Percentiles rank a stretch among this genome's conserved stretches.
Evolutionary conservation across 2,113 vertebrate genomes (phyloP).

Genomic region (Panthera leo): DNA sequence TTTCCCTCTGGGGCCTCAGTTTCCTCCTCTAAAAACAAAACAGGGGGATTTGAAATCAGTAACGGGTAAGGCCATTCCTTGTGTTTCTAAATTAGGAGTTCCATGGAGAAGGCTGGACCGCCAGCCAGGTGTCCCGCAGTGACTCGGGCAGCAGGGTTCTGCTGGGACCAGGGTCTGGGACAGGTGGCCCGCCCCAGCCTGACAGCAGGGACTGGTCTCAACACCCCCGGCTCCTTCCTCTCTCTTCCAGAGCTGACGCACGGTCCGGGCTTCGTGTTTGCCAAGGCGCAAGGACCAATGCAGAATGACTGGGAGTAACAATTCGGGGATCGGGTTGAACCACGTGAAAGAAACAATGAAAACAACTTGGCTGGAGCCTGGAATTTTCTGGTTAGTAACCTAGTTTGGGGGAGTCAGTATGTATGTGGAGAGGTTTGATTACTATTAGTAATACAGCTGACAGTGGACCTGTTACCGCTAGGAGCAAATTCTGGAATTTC

Average conservation of each 20-base stretch:
- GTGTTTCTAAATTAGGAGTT: neutral
- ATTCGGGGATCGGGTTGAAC: neutral
- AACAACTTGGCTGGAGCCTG: neutral
- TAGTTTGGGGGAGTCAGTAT: neutral
- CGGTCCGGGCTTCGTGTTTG: neutral
- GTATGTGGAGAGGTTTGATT: neutral
- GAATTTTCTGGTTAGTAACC: neutral
- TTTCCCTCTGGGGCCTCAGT: neutral
- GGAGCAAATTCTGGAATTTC: neutral
- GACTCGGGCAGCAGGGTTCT: neutral
- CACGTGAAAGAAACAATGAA: neutral
- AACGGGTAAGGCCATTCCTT: neutral
- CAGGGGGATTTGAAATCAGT: neutral
- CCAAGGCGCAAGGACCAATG: neutral
- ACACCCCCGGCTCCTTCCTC: neutral
- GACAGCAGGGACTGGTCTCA: neutral
- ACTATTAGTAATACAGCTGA: neutral
- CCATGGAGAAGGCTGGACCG: neutral
- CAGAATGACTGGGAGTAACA: neutral
- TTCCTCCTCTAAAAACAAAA: neutral
- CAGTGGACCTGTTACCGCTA: rapidly evolving
- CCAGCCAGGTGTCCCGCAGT: neutral
- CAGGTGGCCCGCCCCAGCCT: neutral
- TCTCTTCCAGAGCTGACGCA: neutral
- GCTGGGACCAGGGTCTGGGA: neutral